Evolutionary conservation across 2,797 vertebrate genomes (phyloP).

Genomic region (Tragelaphus oryx): DNA sequence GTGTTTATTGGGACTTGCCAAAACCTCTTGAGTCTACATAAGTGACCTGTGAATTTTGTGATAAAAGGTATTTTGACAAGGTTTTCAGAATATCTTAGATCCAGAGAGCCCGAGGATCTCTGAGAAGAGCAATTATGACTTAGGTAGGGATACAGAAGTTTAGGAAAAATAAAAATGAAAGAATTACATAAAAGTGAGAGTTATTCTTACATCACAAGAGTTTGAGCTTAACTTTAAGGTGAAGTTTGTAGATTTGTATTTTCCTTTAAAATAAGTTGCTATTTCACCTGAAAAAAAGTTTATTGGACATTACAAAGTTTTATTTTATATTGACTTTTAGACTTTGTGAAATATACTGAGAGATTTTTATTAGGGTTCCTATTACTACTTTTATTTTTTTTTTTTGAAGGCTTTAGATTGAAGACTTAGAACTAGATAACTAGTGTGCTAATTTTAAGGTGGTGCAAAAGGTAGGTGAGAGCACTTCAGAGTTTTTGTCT

Average conservation of each 20-base stretch:
- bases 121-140: background rate
- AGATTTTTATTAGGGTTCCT: background rate
- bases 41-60: background rate
- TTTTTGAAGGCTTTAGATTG: background rate
- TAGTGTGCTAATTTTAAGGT: background rate
- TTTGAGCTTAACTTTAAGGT: background rate
- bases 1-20: background rate
- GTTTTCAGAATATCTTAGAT: background rate
- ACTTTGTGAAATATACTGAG: background rate
- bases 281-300: background rate
- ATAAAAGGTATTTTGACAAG: background rate
- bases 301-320: background rate
- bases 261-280: background rate
- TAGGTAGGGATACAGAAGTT: background rate
- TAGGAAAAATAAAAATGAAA: background rate
- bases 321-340: background rate
- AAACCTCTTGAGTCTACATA: background rate
- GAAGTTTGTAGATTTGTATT: background rate
- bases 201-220: background rate
- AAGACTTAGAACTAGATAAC: background rate
- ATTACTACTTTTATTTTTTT: background rate
- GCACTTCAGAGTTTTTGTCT: background rate
- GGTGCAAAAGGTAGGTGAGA: background rate
- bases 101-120: background rate
- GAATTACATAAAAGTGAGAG: background rate